These are phyloP conservation scores for Ophion ventricosus DNA, from an alignment of 2,888 invertebrate genomes.

Conservation along the genomic window DNA sequence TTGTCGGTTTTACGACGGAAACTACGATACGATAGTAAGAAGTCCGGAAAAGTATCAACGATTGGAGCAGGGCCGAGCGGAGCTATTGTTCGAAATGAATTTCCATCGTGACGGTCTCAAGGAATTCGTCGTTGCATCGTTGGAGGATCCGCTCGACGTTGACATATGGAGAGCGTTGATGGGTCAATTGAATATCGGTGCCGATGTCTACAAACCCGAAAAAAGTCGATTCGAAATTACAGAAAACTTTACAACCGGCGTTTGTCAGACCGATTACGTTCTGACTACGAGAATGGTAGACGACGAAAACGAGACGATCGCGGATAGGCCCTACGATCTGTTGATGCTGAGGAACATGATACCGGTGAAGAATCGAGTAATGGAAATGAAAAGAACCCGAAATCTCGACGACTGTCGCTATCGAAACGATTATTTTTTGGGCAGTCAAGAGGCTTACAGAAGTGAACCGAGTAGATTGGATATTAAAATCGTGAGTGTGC, in stretches of 20 bases:
- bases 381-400: slow-evolving; percentile 36
- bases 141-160: slow-evolving; percentile 66
- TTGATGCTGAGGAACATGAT: neutral
- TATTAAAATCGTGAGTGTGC: slow-evolving; percentile 17
- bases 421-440: slow-evolving; percentile 50
- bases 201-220: slow-evolving; percentile 57
- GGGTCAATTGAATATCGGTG: slow-evolving; percentile 72
- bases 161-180: slow-evolving; percentile 71
- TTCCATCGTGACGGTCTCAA: slow-evolving; percentile 72
- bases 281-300: neutral
- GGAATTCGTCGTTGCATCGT: slow-evolving; percentile 70
- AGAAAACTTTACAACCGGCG: slow-evolving; percentile 60
- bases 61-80: slow-evolving; percentile 35
- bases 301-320: neutral
- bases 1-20: slow-evolving; percentile 37
- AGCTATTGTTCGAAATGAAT: slow-evolving; percentile 71
- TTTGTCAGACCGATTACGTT: slow-evolving; percentile 30
- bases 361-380: neutral
- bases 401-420: slow-evolving; percentile 37
- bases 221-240: slow-evolving; percentile 67
- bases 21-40: neutral
- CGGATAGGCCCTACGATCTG: neutral
- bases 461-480: neutral
- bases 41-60: neutral
- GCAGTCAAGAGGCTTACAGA: slow-evolving; percentile 24